Conservation (phyloP, 2,888 invertebrate genomes). For the Gibbula magus region DNA sequence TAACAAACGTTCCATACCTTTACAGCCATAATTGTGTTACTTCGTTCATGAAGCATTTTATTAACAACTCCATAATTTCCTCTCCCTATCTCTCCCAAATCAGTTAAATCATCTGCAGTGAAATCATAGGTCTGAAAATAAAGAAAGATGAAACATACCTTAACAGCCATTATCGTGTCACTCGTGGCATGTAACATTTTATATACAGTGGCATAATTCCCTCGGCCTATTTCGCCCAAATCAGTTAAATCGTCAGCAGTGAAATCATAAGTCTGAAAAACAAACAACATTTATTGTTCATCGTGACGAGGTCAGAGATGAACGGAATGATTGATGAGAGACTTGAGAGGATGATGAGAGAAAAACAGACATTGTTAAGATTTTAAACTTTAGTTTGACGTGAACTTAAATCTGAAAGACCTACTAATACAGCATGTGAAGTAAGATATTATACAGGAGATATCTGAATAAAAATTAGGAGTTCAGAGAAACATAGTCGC, state of each 20-base stretch:
- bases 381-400: no score
- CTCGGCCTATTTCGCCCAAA: constrained; percentile 93
- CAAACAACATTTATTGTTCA: constrained; percentile 1
- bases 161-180: constrained; percentile 95
- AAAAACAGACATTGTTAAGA: no score
- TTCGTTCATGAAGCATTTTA: constrained; percentile 95
- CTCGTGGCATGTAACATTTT: constrained; percentile 96
- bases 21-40: constrained; percentile 96
- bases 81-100: constrained; percentile 92
- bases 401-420: no score
- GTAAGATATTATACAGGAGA: no score
- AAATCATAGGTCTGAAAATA: constrained; percentile 80
- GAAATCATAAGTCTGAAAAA: constrained; percentile 80
- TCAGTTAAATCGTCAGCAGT: constrained; percentile 95
- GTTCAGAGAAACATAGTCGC: no score
- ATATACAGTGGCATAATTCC: constrained; percentile 96
- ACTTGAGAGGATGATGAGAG: no score
- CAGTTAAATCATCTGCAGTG: constrained; percentile 94
- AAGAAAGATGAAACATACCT: constrained; percentile 11
- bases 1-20: constrained; percentile 80
- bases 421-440: no score
- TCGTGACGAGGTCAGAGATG: not conserved
- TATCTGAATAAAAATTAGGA: no score
- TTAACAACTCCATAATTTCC: constrained; percentile 98
- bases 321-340: not conserved